A percentile compares a stretch with the other conserved stretches of the same genome.
Conservation (phyloP, 2,888 invertebrate species). For the Tenthredo amoena region DNA sequence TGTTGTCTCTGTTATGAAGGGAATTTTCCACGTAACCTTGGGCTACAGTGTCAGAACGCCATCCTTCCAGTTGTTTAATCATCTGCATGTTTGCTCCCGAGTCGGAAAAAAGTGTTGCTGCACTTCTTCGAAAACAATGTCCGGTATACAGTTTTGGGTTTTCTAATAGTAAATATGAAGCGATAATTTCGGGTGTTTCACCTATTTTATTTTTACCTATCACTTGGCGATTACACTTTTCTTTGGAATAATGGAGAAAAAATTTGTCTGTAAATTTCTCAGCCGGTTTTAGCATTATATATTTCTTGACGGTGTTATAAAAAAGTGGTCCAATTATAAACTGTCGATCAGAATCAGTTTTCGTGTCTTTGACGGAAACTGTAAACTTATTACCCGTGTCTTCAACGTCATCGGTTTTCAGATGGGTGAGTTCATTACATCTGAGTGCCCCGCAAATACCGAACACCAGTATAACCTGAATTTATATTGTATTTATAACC, state of each 20-base stretch:
- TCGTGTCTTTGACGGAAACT: constrained; percentile 57
- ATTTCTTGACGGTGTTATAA: constrained; percentile 57
- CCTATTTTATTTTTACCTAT: constrained; percentile 59
- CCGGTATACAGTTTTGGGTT: constrained; percentile 56
- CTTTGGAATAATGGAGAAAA: constrained; percentile 57
- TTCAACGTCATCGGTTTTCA: constrained; percentile 56
- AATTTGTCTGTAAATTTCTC: constrained; percentile 58
- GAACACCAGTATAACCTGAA: background rate
- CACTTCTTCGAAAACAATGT: constrained; percentile 59
- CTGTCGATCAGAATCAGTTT: constrained; percentile 57
- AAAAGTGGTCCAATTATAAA: constrained; percentile 58
- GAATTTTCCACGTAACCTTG: constrained; percentile 57
- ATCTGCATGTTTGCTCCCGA: constrained; percentile 56
- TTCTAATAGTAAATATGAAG: constrained; percentile 54
- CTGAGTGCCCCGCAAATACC: constrained; percentile 5
- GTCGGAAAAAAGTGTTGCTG: constrained; percentile 57
- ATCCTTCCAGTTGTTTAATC: constrained; percentile 59
- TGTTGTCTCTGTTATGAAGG: constrained; percentile 50
- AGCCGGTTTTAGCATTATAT: constrained; percentile 54
- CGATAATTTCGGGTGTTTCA: constrained; percentile 57
- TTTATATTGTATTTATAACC: background rate
- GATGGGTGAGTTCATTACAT: constrained; percentile 56
- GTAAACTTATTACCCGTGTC: constrained; percentile 54
- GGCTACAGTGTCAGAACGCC: constrained; percentile 55
- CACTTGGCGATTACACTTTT: constrained; percentile 57